A percentile compares a stretch with the other conserved stretches of the same genome.
Evolutionary conservation across 1,140 invertebrate genomes (phyloP).

Genomic region (Diorhabda sublineata): DNA sequence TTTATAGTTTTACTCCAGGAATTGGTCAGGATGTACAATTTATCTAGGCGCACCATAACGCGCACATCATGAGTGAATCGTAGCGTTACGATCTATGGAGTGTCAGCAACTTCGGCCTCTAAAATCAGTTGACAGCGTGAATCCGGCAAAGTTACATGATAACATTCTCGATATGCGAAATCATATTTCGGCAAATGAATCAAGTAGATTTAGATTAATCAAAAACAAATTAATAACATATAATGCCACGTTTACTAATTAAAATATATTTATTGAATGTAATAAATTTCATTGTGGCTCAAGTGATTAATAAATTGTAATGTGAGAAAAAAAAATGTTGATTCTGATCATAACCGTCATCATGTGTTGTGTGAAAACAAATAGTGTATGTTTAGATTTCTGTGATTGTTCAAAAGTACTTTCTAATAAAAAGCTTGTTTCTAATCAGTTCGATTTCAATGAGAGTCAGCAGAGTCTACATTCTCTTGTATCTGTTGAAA

Average conservation of each 20-base stretch:
- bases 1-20: not conserved
- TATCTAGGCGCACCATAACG: slow-evolving; percentile 10
- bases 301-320: not conserved
- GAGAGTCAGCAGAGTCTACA: slow-evolving; percentile 24
- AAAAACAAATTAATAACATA: not conserved
- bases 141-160: not conserved
- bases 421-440: slow-evolving; percentile 29
- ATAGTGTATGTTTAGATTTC: not conserved
- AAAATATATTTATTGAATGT: slow-evolving; percentile 23
- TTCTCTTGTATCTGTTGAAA: slow-evolving; percentile 15
- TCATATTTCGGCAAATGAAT: slow-evolving; percentile 1
- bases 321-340: slow-evolving; percentile 14
- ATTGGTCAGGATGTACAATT: not conserved
- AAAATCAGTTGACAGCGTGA: slow-evolving; percentile 15
- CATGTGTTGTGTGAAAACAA: not conserved
- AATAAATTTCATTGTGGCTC: slow-evolving; percentile 18
- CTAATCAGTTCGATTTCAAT: slow-evolving; percentile 20
- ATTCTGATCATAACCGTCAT: not conserved
- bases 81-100: slow-evolving; percentile 10
- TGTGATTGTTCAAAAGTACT: slow-evolving; percentile 8
- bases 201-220: not conserved
- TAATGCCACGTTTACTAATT: slow-evolving; percentile 17
- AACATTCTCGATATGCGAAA: slow-evolving; percentile 10
- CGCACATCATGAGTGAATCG: slow-evolving; percentile 19
- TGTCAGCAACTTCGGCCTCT: slow-evolving; percentile 6